Base-by-base conservation (phyloP, 2,797 vertebrate genomes). In the Rhinatrema bivittatum region DNA sequence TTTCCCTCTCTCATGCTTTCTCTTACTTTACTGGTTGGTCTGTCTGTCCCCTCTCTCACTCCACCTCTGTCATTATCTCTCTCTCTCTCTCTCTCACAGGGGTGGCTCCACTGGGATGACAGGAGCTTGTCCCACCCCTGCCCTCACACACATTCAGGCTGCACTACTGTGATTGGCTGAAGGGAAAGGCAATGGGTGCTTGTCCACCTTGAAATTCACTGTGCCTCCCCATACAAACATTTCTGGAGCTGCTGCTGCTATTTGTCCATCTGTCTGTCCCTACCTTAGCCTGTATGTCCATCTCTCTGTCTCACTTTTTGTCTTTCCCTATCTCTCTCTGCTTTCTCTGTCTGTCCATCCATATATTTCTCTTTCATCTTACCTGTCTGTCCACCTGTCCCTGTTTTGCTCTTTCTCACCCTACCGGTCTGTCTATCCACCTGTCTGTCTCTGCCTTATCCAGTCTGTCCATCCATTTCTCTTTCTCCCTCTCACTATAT, bases 51-150 rank as follows among this genome's bases (percentile, higher is more conserved):
- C 4, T 10, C 9, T 20, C n/a, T 16, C 16, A 30, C 31, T 2
- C 0, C 0, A 3, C 11, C 21, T 1, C 2, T 16, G 2, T 7
- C 16, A 9, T 9, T 20, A 14, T 12, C n/a, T n/a, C n/a, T n/a
- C n/a, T n/a, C n/a, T n/a, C n/a, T n/a, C n/a, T n/a, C n/a, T n/a
- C n/a, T n/a, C n/a, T n/a, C n/a, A n/a, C n/a, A n/a, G n/a, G n/a
- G n/a, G n/a, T n/a, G n/a, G n/a, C n/a, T n/a, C n/a, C n/a, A n/a
- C n/a, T n/a, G n/a, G n/a, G n/a, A n/a, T n/a, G n/a, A n/a, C n/a
- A n/a, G n/a, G 0, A 17, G 0, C 16, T 17, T 15, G 12, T 11
- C 27, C 0, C 0, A 12, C 1, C 10, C 10, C 1, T n/a, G n/a
- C n/a, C n/a, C n/a, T n/a, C n/a, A n/a, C n/a, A n/a, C n/a, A n/a